Evolutionary conservation across 2,113 vertebrate genomes (phyloP).

Genomic region (Ornithorhynchus anatinus): DNA sequence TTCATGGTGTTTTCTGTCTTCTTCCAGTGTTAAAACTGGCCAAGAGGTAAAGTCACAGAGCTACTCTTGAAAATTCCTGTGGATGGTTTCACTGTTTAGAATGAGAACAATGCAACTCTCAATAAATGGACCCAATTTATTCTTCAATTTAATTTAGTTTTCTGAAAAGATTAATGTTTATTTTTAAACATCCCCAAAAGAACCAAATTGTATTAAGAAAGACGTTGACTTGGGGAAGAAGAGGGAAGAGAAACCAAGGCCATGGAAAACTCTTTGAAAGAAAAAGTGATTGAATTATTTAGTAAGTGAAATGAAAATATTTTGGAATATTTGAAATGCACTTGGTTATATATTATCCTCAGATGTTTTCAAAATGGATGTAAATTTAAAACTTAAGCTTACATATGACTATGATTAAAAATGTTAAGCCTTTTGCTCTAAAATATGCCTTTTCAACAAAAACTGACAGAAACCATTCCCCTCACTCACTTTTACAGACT

Average conservation of each 20-base stretch:
- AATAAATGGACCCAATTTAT: not conserved
- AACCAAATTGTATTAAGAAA: not conserved
- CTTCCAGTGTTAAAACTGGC: not conserved
- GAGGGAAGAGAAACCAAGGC: not conserved
- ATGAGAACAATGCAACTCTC: constrained; percentile 1
- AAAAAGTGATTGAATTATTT: too few relatives aligned
- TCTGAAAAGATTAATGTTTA: not conserved
- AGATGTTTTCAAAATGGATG: not conserved
- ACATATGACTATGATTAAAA: too few relatives aligned
- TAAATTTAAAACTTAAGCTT: too few relatives aligned
- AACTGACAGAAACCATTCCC: too few relatives aligned
- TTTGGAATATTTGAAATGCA: not conserved
- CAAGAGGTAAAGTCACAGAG: not conserved
- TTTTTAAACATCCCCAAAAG: not conserved
- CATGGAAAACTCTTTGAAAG: not conserved
- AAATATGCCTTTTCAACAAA: too few relatives aligned
- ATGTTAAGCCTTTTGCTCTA: too few relatives aligned
- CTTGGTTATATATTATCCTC: not conserved
- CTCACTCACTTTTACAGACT: too few relatives aligned
- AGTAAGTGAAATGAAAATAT: not conserved
- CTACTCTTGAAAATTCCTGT: not conserved
- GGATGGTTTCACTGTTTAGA: not conserved
- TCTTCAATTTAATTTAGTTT: constrained; percentile 1
- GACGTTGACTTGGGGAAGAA: not conserved
- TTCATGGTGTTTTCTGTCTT: not conserved